These are phyloP conservation scores for Dicrurus megarhynchus DNA, from an alignment of 2,113 vertebrate genomes.

Conservation along the genomic window DNA sequence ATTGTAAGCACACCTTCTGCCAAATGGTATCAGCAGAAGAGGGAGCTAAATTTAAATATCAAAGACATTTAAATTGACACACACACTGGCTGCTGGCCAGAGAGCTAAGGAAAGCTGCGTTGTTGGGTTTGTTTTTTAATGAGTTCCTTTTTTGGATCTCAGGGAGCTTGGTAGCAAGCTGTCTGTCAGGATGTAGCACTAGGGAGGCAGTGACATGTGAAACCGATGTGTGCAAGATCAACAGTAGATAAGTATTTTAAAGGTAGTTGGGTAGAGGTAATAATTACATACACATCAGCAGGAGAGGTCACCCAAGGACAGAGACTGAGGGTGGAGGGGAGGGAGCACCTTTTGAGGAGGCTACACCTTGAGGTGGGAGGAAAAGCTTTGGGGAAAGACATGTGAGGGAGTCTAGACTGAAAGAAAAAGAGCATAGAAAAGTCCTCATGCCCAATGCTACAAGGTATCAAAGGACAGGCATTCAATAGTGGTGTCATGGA, in stretches of 20 bases:
- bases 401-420: background rate
- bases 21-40: conserved; percentile 20
- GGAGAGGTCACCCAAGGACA: background rate
- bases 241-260: background rate
- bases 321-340: background rate
- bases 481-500: background rate
- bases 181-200: background rate
- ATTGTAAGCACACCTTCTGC: conserved; percentile 8
- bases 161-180: background rate
- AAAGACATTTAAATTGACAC: conserved; percentile 54
- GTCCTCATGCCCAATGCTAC: background rate
- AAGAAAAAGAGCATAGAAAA: background rate
- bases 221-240: background rate
- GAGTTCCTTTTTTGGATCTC: background rate
- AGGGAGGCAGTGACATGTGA: background rate
- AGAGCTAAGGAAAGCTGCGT: background rate
- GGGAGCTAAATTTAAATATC: conserved; percentile 51
- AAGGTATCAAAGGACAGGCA: background rate
- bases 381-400: background rate
- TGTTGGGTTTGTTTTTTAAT: conserved; percentile 12
- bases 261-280: background rate
- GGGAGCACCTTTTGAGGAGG: background rate
- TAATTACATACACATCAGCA: background rate
- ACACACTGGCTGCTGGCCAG: conserved; percentile 30
- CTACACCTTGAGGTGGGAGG: background rate